Evolutionary conservation across 2,113 vertebrate genomes (phyloP).

Genomic region (Cephalopterus ornatus): DNA sequence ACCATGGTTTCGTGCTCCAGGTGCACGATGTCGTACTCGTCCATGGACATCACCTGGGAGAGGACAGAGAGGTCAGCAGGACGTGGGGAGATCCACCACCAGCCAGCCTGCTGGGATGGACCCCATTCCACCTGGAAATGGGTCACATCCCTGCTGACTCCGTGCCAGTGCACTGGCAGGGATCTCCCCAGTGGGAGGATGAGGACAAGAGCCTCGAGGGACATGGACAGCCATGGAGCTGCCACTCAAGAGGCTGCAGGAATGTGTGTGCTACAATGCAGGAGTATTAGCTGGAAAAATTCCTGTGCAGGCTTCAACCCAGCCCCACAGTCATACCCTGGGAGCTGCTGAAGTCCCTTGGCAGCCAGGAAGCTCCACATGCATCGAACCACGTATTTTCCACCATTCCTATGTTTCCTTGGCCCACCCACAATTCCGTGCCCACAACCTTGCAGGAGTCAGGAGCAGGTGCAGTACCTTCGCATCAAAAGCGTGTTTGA

Average conservation of each 20-base stretch:
- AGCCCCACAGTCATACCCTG: background rate
- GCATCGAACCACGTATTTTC: background rate
- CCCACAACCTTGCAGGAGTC: rapidly evolving
- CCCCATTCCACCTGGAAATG: background rate
- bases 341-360: background rate
- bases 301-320: background rate
- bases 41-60: conserved; percentile 90
- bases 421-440: rapidly evolving
- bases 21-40: conserved; percentile 94
- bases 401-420: background rate
- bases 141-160: background rate
- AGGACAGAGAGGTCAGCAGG: background rate
- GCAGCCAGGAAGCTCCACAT: background rate
- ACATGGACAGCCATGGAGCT: background rate
- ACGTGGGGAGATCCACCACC: background rate
- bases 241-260: background rate
- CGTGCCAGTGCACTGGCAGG: background rate
- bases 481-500: conserved; percentile 97
- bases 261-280: rapidly evolving
- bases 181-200: background rate
- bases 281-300: background rate
- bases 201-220: background rate
- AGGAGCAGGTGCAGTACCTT: conserved; percentile 77
- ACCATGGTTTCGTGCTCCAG: conserved; percentile 93
- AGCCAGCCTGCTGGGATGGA: background rate